phyloP scores from a whole-genome alignment of 2,113 vertebrate species.

The Triplophysa rosa region DNA sequence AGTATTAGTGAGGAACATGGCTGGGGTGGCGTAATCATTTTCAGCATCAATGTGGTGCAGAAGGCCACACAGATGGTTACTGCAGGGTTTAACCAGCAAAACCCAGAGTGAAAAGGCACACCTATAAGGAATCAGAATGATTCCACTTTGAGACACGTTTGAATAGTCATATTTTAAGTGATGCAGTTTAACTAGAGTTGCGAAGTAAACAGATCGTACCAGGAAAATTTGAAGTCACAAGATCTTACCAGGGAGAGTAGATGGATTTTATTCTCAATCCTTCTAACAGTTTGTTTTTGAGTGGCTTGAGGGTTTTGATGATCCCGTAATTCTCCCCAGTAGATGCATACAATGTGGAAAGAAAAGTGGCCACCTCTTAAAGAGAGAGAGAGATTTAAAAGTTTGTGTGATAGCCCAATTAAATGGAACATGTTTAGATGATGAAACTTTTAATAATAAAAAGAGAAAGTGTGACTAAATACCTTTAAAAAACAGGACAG shows the following conservation, averaged over 20 bases:
- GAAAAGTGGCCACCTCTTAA: constrained; percentile 68
- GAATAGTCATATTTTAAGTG: neutral
- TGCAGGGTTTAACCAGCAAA: constrained; percentile 66
- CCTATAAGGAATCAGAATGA: constrained; percentile 56
- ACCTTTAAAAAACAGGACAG: too few relatives aligned
- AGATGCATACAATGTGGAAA: constrained; percentile 72
- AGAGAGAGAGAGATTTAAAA: too few relatives aligned
- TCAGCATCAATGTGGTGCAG: constrained; percentile 70
- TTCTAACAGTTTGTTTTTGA: constrained; percentile 65
- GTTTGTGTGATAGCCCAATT: too few relatives aligned
- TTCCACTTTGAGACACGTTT: neutral
- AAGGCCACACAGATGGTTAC: constrained; percentile 62
- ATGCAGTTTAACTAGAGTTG: neutral
- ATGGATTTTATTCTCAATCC: constrained; percentile 57
- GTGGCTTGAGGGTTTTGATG: constrained; percentile 64
- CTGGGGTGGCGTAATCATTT: constrained; percentile 68
- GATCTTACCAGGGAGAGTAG: constrained; percentile 70
- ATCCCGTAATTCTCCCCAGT: constrained; percentile 77
- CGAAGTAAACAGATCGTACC: neutral
- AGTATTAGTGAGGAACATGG: constrained; percentile 66
- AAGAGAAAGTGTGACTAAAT: too few relatives aligned
- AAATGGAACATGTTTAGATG: too few relatives aligned
- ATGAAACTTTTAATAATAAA: too few relatives aligned
- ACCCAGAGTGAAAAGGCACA: constrained; percentile 75
- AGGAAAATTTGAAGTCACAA: neutral